phyloP scores from a whole-genome alignment of 2,888 invertebrate genomes.

The Carterocephalus palaemon region DNA sequence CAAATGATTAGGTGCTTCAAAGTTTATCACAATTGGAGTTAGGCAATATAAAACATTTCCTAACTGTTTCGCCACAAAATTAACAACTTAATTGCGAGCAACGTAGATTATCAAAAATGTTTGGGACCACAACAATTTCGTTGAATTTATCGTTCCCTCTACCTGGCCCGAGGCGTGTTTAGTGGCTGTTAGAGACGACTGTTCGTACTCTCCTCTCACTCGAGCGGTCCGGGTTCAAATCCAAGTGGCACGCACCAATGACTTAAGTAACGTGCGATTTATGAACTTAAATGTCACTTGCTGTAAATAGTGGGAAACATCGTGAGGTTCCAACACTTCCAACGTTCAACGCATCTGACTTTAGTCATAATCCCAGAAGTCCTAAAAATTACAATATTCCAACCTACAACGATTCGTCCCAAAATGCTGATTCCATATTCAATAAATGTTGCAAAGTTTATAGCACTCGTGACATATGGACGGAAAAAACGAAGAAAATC shows the following conservation, averaged over 20 bases:
- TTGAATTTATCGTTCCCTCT: conserved; percentile 44
- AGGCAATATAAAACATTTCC: conserved; percentile 21
- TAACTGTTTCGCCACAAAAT: conserved; percentile 29
- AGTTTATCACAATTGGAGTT: conserved; percentile 9
- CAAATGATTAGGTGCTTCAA: too few relatives aligned
- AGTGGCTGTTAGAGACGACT: conserved; percentile 24
- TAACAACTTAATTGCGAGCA: conserved; percentile 40
- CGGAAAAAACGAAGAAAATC: conserved; percentile 22
- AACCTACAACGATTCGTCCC: neutral
- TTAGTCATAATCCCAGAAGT: neutral
- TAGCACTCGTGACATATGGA: conserved; percentile 21
- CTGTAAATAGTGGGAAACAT: too few relatives aligned
- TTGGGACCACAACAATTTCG: conserved; percentile 47
- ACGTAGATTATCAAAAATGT: conserved; percentile 41
- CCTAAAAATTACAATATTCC: conserved; percentile 4
- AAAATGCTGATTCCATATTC: conserved; percentile 19
- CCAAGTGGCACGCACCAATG: too few relatives aligned
- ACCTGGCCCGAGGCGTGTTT: conserved; percentile 37
- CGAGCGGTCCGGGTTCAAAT: too few relatives aligned
- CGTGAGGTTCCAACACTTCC: too few relatives aligned
- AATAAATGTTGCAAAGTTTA: conserved; percentile 23
- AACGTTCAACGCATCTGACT: too few relatives aligned
- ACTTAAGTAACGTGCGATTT: too few relatives aligned
- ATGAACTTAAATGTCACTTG: too few relatives aligned
- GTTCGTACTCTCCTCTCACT: too few relatives aligned